Conservation (phyloP, 1,140 invertebrate genomes). For the Leptopilina boulardi region DNA sequence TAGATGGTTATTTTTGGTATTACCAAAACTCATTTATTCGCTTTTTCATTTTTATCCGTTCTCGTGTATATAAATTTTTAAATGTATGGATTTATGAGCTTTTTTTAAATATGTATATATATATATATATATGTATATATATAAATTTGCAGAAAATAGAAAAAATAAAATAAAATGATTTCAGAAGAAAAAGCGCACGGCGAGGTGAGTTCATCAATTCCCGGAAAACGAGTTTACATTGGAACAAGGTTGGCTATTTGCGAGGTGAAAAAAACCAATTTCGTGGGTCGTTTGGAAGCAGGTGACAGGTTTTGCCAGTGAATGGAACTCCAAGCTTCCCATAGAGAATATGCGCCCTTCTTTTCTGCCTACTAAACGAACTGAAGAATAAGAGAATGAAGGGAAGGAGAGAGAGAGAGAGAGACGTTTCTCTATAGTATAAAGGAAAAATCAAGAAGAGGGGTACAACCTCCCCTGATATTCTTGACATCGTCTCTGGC, state of each 20-base stretch:
- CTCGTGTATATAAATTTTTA: too few relatives aligned
- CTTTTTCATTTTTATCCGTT: too few relatives aligned
- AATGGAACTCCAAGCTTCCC: slow-evolving; percentile 51
- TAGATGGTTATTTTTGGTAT: too few relatives aligned
- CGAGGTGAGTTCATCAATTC: not conserved
- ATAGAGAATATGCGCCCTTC: slow-evolving; percentile 50
- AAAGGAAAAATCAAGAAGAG: slow-evolving; percentile 6
- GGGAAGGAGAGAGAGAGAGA: not conserved
- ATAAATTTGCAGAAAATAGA: not conserved
- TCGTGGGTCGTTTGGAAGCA: slow-evolving; percentile 53
- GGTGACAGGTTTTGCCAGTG: slow-evolving; percentile 56
- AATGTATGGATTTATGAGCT: not conserved
- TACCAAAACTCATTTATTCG: too few relatives aligned
- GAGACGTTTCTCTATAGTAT: not conserved
- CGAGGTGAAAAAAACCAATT: slow-evolving; percentile 55
- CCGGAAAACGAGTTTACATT: slow-evolving; percentile 3
- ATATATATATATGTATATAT: too few relatives aligned
- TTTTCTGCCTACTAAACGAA: slow-evolving; percentile 47
- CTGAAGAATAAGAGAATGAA: not conserved
- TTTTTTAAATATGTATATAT: not conserved
- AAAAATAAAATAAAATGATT: slow-evolving; percentile 1
- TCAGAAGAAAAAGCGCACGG: not conserved
- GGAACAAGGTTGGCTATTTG: slow-evolving; percentile 51
- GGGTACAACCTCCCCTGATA: slow-evolving; percentile 6
- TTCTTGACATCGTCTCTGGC: slow-evolving; percentile 37